Conservation (phyloP, 2,113 vertebrate genomes). For the Sminthopsis crassicaudata region DNA sequence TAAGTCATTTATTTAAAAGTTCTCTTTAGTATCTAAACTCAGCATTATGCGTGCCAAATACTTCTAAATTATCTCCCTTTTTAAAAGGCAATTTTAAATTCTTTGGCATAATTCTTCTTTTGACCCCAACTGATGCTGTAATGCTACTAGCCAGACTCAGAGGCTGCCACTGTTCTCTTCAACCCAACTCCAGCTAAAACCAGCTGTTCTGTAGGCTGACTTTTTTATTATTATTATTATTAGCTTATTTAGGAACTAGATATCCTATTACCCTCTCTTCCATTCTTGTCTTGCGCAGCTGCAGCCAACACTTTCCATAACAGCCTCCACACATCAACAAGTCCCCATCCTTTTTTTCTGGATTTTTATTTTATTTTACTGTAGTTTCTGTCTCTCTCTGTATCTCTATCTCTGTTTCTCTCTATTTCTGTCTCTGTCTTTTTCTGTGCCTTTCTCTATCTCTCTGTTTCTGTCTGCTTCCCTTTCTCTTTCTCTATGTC, state of each 20-base stretch:
- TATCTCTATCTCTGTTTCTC: slow-evolving; percentile 28
- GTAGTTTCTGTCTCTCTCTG: slow-evolving; percentile 40
- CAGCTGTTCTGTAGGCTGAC: slow-evolving; percentile 83
- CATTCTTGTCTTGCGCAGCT: slow-evolving; percentile 76
- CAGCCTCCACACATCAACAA: slow-evolving; percentile 73
- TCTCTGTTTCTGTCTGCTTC: background rate
- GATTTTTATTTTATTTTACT: slow-evolving; percentile 41
- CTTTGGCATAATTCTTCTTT: slow-evolving; percentile 68
- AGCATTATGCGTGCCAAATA: slow-evolving; percentile 62
- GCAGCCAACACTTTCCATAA: slow-evolving; percentile 81
- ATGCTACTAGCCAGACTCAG: slow-evolving; percentile 72
- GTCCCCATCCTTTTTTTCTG: background rate
- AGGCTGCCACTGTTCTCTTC: slow-evolving; percentile 73
- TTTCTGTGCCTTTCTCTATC: background rate
- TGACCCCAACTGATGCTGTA: slow-evolving; percentile 67
- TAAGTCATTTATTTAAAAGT: slow-evolving; percentile 48
- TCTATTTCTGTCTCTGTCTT: slow-evolving; percentile 7
- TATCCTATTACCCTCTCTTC: slow-evolving; percentile 83
- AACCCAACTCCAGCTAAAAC: slow-evolving; percentile 82
- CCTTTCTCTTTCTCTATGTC: slow-evolving; percentile 61
- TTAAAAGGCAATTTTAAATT: slow-evolving; percentile 55
- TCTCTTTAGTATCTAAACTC: slow-evolving; percentile 58
- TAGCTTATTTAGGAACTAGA: slow-evolving; percentile 81
- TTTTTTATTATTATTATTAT: slow-evolving; percentile 78
- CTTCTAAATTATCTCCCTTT: slow-evolving; percentile 59